These are phyloP conservation scores for Oenanthe melanoleuca DNA, from an alignment of 2,113 vertebrate species.

Conservation along the genomic window DNA sequence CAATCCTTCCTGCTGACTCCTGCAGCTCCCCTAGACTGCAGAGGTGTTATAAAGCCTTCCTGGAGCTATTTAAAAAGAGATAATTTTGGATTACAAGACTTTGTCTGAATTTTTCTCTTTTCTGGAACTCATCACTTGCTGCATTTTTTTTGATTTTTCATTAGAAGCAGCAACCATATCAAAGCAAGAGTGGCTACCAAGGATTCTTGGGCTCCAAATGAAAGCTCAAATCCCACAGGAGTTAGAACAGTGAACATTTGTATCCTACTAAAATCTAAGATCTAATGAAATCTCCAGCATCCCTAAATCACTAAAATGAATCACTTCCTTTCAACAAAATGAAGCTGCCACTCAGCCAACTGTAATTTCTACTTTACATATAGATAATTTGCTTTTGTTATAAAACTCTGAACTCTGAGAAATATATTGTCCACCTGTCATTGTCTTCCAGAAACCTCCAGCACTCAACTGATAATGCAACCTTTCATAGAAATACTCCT, in stretches of 20 bases:
- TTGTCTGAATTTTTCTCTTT: neutral
- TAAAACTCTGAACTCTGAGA: neutral
- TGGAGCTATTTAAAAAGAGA: neutral
- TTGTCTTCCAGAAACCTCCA: neutral
- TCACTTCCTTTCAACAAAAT: neutral
- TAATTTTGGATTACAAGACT: neutral
- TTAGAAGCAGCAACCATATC: neutral
- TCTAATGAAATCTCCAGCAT: neutral
- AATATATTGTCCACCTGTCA: neutral
- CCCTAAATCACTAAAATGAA: neutral
- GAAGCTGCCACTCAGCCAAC: neutral
- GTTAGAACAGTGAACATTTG: neutral
- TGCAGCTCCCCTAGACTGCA: neutral
- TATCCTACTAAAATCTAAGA: neutral
- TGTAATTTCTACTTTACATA: neutral
- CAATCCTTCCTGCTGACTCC: neutral
- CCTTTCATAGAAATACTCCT: neutral
- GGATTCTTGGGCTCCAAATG: neutral
- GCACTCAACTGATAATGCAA: neutral
- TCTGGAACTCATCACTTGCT: neutral
- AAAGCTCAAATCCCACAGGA: neutral
- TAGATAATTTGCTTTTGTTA: neutral
- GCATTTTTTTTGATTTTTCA: neutral
- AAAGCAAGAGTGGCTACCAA: neutral
- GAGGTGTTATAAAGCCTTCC: neutral